These are phyloP conservation scores for Pluvialis apricaria DNA, from an alignment of 2,113 vertebrate genomes.

Conservation along the genomic window DNA sequence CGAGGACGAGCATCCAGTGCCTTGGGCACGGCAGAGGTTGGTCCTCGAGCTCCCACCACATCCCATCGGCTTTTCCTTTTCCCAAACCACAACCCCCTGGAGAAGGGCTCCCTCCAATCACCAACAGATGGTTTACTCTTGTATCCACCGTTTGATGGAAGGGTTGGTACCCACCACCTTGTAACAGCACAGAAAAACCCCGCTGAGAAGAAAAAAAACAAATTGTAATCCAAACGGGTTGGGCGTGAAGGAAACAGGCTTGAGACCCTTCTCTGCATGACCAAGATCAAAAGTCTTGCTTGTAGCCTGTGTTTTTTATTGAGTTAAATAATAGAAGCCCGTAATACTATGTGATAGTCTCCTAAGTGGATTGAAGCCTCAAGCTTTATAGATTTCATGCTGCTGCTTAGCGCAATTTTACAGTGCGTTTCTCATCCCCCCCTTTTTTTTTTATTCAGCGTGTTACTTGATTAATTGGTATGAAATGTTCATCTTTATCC, in stretches of 20 bases:
- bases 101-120: background rate
- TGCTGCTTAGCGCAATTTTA: background rate
- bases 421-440: background rate
- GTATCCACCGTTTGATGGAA: no score
- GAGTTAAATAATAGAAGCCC: background rate
- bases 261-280: background rate
- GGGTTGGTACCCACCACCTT: background rate
- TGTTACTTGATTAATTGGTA: background rate
- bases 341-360: background rate
- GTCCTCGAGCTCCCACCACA: background rate
- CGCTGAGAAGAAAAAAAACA: background rate
- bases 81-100: background rate
- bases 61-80: background rate
- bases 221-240: background rate
- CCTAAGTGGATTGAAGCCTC: background rate
- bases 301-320: background rate
- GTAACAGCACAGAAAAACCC: background rate
- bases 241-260: background rate
- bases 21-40: fast-evolving
- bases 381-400: background rate
- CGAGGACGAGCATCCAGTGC: background rate
- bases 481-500: background rate
- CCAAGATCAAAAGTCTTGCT: background rate
- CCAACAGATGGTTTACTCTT: background rate
- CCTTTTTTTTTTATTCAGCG: background rate